Base-by-base conservation (phyloP, 2,113 vertebrate species). In the Hystrix cristata region DNA sequence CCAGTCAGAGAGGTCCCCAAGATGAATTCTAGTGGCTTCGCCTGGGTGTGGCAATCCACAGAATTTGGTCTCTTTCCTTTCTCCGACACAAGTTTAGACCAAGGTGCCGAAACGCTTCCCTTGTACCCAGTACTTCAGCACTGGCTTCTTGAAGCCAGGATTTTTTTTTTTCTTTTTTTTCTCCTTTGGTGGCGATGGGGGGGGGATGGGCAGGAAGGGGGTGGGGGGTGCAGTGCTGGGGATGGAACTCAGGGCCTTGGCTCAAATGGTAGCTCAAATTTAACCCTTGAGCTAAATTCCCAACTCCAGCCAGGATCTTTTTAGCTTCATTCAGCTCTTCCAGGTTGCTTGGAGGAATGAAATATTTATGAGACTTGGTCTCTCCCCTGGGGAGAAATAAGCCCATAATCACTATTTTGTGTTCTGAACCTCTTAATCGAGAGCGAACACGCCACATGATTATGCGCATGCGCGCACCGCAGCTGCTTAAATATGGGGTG, bases 331-430 rank as follows among this genome's bases (percentile, higher is more conserved):
- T 78, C 48, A 78, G 78, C 31, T 59, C 23, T 92, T 85, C 51
- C 46, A 82, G 60, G 90, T 86, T 90, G 74, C n/a, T 43, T 53
- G 25, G 43, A 96, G 85, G 84, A 82, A 95, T 91, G 82, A 78
- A 97, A 94, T 92, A 82, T 51, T 86, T 81, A 65, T 76, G 60
- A 96, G 72, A 92, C 3, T 84, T 72, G 72, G 65, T 94, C 53
- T 96, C 64, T 86, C 65, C 72, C 67, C 90, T 3, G 0, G n/a
- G 59, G 29, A 92, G 51, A 92, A 81, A 89, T 59, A 89, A 81
- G 94, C 31, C 80, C 80, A 90, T 85, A 76, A 90, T 96, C 65
- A 81, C 65, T 78, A n/a, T 29, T 46, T 76, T 95, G 85, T 90
- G 87, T 57, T 89, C 85, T 87, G 59, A 94, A 46, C 46, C 27